Evolutionary conservation across 2,113 vertebrate genomes (phyloP), one percentile per base, ranked within the genome.

Genomic region (Castor canadensis): DNA sequence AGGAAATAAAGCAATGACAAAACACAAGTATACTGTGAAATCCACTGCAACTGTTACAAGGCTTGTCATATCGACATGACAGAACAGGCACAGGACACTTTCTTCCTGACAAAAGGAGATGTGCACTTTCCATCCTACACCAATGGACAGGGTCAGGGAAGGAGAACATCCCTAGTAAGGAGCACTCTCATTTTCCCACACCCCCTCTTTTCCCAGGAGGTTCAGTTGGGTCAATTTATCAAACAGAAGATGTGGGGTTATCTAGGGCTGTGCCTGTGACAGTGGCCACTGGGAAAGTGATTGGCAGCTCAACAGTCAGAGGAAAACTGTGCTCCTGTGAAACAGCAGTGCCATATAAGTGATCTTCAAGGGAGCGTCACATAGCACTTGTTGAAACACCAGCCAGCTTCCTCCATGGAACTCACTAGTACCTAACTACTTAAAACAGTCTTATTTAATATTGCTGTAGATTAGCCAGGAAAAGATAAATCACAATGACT

Each of bases 91-190:
- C 7, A 28, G 9, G n/a, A 12, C 64, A 32, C 4, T 19, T 71
- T 56, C 35, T 7, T 58, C 30, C 47, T 1, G n/a, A 38, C 3
- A 7, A 38, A 26, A 72, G 71, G 10, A 19, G 2, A 30, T 1
- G 1, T 3, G 15, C 1, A 5, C 11, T n/a, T n/a, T 22, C 5
- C 13, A 60, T n/a, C 22, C 30, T 11, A 30, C n/a, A 19, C 1
- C 7, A 20, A 16, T 15, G 40, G 28, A 38, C 2, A 0, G 2
- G 10, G 17, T 54, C 10, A 24, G 62, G 52, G 71, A 56, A 66
- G 22, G 15, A 49, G 9, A 56, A 1, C 15, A 17, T 9, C 15
- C 17, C n/a, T 47, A 26, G 4, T 15, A 8, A 54, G 71, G 38
- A 38, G 5, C n/a, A n/a, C 24, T 12, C 9, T 35, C 67, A 35